phyloP scores from a whole-genome alignment of 2,797 vertebrate genomes.

The Basileuterus tristriatus region DNA sequence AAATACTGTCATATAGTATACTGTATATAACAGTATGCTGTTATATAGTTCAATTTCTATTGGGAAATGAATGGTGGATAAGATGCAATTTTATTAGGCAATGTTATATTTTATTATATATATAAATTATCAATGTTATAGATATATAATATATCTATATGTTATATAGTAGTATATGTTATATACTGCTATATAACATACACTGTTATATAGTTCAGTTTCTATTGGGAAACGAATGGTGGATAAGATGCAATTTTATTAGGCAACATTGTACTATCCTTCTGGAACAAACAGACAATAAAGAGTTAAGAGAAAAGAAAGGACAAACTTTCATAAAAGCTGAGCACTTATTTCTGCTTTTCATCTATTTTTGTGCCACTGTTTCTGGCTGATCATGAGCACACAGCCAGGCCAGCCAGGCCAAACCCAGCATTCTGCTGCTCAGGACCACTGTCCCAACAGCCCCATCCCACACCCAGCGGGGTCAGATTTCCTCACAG shows the following conservation, averaged over 20 bases:
- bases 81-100: too few relatives aligned
- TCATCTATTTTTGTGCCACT: not conserved
- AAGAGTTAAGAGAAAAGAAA: not conserved
- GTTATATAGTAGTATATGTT: too few relatives aligned
- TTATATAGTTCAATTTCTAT: too few relatives aligned
- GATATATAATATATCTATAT: too few relatives aligned
- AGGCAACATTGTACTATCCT: not conserved
- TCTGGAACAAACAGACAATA: not conserved
- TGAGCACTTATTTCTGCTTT: not conserved
- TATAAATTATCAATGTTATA: too few relatives aligned
- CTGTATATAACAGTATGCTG: too few relatives aligned
- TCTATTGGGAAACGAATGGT: too few relatives aligned
- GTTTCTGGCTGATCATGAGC: not conserved
- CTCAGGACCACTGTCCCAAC: not conserved
- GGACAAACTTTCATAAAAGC: not conserved
- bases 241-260: too few relatives aligned
- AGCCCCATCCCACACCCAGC: rapidly evolving
- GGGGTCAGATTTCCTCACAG: not conserved
- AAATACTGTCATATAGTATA: not conserved
- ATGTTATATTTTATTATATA: too few relatives aligned
- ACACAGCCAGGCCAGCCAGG: not conserved
- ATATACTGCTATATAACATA: too few relatives aligned
- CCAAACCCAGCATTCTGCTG: not conserved
- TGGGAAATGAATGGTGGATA: too few relatives aligned
- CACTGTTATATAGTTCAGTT: too few relatives aligned